Conservation (phyloP, 1,140 invertebrate genomes). For the Saccostrea echinata region DNA sequence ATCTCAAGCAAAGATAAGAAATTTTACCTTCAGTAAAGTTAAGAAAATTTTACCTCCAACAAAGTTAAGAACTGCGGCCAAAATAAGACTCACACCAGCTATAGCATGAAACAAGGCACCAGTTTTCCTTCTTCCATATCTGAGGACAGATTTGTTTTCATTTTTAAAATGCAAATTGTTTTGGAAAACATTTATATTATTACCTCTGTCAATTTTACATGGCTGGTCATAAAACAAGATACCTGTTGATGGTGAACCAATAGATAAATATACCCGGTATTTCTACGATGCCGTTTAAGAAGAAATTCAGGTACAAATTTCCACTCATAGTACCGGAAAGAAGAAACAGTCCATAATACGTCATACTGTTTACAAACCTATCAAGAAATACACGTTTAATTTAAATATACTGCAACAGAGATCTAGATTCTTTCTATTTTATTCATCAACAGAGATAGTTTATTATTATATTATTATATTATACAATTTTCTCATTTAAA, state of each 20-base stretch:
- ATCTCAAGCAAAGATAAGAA: too few species aligned
- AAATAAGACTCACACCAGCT: neutral
- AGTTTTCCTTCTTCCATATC: neutral
- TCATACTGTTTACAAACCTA: slow-evolving; percentile 75
- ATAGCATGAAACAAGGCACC: neutral
- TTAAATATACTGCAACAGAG: neutral
- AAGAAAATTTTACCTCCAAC: neutral
- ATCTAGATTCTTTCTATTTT: too few species aligned
- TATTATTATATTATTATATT: too few species aligned
- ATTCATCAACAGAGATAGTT: too few species aligned
- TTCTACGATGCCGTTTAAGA: slow-evolving; percentile 82
- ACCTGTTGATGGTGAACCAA: slow-evolving; percentile 83
- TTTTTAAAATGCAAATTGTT: too few species aligned
- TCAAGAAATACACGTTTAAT: slow-evolving; percentile 48
- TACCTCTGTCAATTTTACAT: too few species aligned
- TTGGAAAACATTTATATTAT: too few species aligned
- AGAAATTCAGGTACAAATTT: slow-evolving; percentile 76
- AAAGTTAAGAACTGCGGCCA: neutral
- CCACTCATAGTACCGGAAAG: slow-evolving; percentile 73
- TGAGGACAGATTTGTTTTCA: neutral
- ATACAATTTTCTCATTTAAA: too few species aligned
- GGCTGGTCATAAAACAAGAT: neutral
- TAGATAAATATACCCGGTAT: slow-evolving; percentile 84
- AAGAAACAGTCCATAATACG: slow-evolving; percentile 79
- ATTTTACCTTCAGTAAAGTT: too few species aligned